Evolutionary conservation across 2,797 vertebrate species (phyloP).

Genomic region (Sciurus carolinensis): DNA sequence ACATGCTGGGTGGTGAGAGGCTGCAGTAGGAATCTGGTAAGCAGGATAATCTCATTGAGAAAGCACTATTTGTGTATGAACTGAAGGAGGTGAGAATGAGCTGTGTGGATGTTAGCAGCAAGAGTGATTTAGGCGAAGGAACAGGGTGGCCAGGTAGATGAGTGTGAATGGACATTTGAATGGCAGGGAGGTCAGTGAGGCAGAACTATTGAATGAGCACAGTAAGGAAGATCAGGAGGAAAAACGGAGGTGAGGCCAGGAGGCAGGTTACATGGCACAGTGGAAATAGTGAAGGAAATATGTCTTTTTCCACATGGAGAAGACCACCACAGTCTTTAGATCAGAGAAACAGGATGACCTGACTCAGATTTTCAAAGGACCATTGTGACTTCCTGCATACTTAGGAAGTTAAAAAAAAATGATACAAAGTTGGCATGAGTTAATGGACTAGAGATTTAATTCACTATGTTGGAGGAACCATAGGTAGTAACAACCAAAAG

Average conservation of each 20-base stretch:
- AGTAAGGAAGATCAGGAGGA: too few relatives aligned
- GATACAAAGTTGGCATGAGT: background rate
- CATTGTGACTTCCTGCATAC: background rate
- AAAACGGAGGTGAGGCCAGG: background rate
- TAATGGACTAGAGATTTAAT: background rate
- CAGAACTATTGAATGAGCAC: rapidly evolving
- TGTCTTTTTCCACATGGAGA: background rate
- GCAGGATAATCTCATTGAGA: background rate
- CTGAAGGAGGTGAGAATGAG: background rate
- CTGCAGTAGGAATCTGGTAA: too few relatives aligned
- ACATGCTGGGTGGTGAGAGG: background rate
- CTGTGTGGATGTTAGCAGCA: too few relatives aligned
- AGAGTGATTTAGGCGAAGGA: background rate
- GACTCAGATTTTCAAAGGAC: background rate
- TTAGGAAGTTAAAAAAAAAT: background rate
- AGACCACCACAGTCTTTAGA: background rate
- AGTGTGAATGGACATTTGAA: too few relatives aligned
- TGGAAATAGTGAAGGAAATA: rapidly evolving
- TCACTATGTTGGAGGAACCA: background rate
- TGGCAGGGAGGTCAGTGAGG: too few relatives aligned
- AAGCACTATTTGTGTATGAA: background rate
- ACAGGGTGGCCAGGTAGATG: too few relatives aligned
- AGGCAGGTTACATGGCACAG: rapidly evolving
- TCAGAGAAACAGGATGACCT: background rate
- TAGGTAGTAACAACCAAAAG: background rate